Evolutionary conservation across 2,113 vertebrate genomes (phyloP).

Genomic region (Chascanopsetta lugubris): DNA sequence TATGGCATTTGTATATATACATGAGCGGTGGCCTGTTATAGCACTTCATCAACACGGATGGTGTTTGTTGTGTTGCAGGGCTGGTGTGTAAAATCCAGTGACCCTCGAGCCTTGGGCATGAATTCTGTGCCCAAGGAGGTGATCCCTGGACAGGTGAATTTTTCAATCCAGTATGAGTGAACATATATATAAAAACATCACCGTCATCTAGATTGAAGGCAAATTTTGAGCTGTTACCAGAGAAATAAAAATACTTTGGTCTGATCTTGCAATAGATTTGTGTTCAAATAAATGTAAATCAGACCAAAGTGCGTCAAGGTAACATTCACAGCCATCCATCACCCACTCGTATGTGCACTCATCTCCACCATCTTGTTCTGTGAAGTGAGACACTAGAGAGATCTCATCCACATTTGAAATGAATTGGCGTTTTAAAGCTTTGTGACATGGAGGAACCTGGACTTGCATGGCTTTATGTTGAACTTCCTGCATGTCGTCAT

Average conservation of each 20-base stretch:
- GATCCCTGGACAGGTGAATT: slow-evolving; percentile 85
- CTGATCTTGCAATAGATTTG: neutral
- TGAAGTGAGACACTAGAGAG: neutral
- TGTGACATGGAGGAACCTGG: neutral
- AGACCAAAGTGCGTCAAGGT: neutral
- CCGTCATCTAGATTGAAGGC: neutral
- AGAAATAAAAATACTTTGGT: neutral
- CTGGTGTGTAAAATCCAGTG: slow-evolving; percentile 86
- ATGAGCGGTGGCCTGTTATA: slow-evolving; percentile 1
- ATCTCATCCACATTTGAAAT: neutral
- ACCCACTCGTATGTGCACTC: neutral
- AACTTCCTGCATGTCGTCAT: slow-evolving; percentile 22
- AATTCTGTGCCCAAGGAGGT: slow-evolving; percentile 84
- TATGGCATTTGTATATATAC: neutral
- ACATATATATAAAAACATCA: neutral
- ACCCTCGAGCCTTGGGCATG: slow-evolving; percentile 77
- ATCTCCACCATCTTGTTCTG: slow-evolving; percentile 9
- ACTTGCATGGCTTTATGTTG: slow-evolving; percentile 9
- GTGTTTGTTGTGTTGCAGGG: slow-evolving; percentile 81
- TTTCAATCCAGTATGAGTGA: neutral
- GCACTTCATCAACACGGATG: slow-evolving; percentile 20
- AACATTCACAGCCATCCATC: slow-evolving; percentile 6
- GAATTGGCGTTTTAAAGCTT: neutral
- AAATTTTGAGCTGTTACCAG: slow-evolving; percentile 6
- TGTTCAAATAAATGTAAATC: neutral